These are phyloP conservation scores for Branchipolynoe longqiensis DNA, from an alignment of 2,888 invertebrate genomes.

Conservation along the genomic window DNA sequence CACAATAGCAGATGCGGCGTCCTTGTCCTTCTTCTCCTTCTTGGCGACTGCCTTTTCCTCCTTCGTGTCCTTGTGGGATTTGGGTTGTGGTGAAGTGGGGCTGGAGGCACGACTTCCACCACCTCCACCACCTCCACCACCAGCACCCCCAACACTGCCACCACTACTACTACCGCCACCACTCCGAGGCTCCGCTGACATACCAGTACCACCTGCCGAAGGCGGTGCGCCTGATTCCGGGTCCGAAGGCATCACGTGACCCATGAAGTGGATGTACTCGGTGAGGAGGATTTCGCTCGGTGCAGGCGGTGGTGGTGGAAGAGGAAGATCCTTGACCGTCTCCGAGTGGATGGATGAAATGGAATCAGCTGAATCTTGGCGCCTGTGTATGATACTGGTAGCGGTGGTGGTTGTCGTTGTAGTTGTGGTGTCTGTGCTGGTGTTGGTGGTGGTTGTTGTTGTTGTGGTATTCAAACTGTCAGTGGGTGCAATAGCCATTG, in stretches of 20 bases:
- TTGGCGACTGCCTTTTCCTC: not conserved
- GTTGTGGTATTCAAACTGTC: not conserved
- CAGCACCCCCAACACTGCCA: too few relatives aligned
- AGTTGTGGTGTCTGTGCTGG: not conserved
- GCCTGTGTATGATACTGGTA: not conserved
- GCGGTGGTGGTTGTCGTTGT: not conserved
- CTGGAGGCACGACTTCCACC: slow-evolving; percentile 61
- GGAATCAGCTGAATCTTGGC: slow-evolving; percentile 56
- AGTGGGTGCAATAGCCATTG: not conserved
- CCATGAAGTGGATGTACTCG: slow-evolving; percentile 77
- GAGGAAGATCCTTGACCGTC: not conserved
- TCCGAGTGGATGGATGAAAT: slow-evolving; percentile 35
- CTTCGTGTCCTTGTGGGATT: not conserved
- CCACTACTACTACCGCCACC: slow-evolving; percentile 43
- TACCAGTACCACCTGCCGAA: not conserved
- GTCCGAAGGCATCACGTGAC: slow-evolving; percentile 74
- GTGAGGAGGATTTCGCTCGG: slow-evolving; percentile 54
- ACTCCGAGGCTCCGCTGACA: not conserved
- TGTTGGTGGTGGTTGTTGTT: not conserved
- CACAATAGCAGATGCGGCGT: not conserved
- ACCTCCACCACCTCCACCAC: too few relatives aligned
- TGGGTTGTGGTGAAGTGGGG: slow-evolving; percentile 40
- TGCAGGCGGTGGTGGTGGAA: slow-evolving; percentile 41
- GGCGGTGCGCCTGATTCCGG: not conserved
- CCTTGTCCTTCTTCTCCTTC: slow-evolving; percentile 19